Evolutionary conservation across 2,888 invertebrate species (phyloP), one percentile per base, ranked within the genome.

Genomic region (Eupithecia subfuscata): DNA sequence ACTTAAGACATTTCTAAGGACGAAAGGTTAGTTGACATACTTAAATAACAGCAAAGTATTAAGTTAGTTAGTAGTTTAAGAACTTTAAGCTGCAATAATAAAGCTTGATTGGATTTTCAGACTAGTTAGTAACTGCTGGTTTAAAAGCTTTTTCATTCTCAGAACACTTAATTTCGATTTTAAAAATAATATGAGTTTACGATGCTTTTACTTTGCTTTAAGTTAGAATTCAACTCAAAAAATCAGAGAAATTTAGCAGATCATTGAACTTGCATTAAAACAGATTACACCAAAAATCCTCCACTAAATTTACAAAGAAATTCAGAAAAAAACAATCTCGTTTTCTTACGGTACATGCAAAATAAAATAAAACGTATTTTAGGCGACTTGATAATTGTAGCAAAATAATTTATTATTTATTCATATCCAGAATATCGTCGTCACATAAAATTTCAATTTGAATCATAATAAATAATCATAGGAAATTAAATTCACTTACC

Each of bases 401-500:
- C 45, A 45, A 45, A 16, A 5, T 4, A 45, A 14, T 14, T 5
- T 5, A 45, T 14, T 45, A 16, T 45, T 16, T 16, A 45, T 5
- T 45, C 5, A 16, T 16, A 16, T 45, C 45, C 6, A 16, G 16
- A 45, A 45, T 1, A 45, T 45, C 16, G 14, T 45, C 5, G 16
- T 45, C 16, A 14, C 1, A 45, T 16, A 45, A 45, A 45, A 48
- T 18, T 18, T 18, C 8, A 8, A 48, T 48, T 48, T 2, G 12
- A 56, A 30, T 30, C 8, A 2, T 22, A 22, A 40, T 2, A 22
- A 56, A 22, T 22, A 56, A 22, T 12, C 22, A 56, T 22, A 56
- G 22, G 5, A 1, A 56, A 56, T 56, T 22, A 22, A 56, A 12
- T 69, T 5, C 40, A 81, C 89, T 90, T 88, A 95, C 96, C 99